Evolutionary conservation across 2,888 invertebrate genomes (phyloP), one percentile per base, ranked within the genome.

Genomic region (Listrodromus nycthemerus): DNA sequence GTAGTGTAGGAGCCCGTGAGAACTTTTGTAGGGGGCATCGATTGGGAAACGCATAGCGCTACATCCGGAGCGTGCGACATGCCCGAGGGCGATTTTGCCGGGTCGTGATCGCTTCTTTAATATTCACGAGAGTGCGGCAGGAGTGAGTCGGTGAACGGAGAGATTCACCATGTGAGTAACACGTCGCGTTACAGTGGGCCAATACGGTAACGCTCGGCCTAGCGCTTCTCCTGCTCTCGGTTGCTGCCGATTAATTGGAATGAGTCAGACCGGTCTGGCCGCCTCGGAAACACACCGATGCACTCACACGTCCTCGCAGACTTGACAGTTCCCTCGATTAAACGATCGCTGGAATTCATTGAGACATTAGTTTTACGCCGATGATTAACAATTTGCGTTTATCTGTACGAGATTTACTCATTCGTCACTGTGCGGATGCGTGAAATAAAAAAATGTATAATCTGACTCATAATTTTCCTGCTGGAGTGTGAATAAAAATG

Each of bases 1-100:
- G n/a, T 37, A 27, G 37, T n/a, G 13, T 2, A 52, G 61, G 61
- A 70, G 16, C 19, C 50, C 61, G 83, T 71, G 76, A 52, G 80
- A 79, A 79, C 10, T 70, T 75, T 80, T 2, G 61, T 10, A 37
- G 65, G n/a, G 55, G 55, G n/a, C 50, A 73, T 73, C 67, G 77
- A 80, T 83, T 73, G 63, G 80, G 41, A 55, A 80, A 65, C 77
- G 83, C 80, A 80, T 80, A 77, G 73, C 80, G 77, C 65, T 45
- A 83, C 83, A 83, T 83, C 83, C 83, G 83, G 83, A 80, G 71
- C 75, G 70, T 65, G 75, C 48, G 67, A 82, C 58, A 83, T 71
- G 73, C 83, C 76, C 52, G 83, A 77, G 83, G 83, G 80, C 80
- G 52, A 80, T 80, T 80, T 77, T 30, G 69, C 5, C 77, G 61